These are phyloP conservation scores for Cabera pusaria DNA, from an alignment of 2,888 invertebrate genomes.

Conservation along the genomic window DNA sequence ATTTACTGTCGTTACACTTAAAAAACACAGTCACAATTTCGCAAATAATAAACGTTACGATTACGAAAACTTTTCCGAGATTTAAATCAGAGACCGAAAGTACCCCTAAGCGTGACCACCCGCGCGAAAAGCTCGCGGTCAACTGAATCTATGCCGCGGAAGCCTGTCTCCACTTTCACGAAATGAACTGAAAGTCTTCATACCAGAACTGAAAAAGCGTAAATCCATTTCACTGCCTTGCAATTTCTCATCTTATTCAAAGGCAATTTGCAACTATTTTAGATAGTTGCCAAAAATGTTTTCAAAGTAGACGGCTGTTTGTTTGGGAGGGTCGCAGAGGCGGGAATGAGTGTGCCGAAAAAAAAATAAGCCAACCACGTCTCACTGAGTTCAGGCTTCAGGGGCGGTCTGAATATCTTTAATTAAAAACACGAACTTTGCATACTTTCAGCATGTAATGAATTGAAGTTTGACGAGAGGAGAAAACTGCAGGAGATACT, in stretches of 20 bases:
- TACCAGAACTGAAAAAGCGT: slow-evolving; percentile 41
- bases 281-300: slow-evolving; percentile 54
- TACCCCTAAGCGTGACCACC: slow-evolving; percentile 43
- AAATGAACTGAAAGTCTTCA: slow-evolving; percentile 73
- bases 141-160: slow-evolving; percentile 66
- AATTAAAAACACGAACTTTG: slow-evolving; percentile 77
- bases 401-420: slow-evolving; percentile 80
- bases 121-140: slow-evolving; percentile 77
- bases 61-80: slow-evolving; percentile 70
- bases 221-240: slow-evolving; percentile 31
- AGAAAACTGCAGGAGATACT: slow-evolving; percentile 44
- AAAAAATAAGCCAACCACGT: slow-evolving; percentile 83
- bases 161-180: slow-evolving; percentile 74
- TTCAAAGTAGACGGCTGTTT: slow-evolving; percentile 78
- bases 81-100: slow-evolving; percentile 24
- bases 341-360: slow-evolving; percentile 81
- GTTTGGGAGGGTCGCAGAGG: slow-evolving; percentile 83
- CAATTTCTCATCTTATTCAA: slow-evolving; percentile 24
- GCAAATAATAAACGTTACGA: slow-evolving; percentile 19
- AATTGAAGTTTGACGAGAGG: slow-evolving; percentile 60
- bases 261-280: too few species aligned
- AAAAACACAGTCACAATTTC: slow-evolving; percentile 36
- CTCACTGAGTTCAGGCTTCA: slow-evolving; percentile 78
- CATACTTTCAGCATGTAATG: slow-evolving; percentile 58
- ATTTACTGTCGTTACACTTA: slow-evolving; percentile 26